phyloP scores from a whole-genome alignment of 2,797 vertebrate genomes.

The Manis crassicaudata region DNA sequence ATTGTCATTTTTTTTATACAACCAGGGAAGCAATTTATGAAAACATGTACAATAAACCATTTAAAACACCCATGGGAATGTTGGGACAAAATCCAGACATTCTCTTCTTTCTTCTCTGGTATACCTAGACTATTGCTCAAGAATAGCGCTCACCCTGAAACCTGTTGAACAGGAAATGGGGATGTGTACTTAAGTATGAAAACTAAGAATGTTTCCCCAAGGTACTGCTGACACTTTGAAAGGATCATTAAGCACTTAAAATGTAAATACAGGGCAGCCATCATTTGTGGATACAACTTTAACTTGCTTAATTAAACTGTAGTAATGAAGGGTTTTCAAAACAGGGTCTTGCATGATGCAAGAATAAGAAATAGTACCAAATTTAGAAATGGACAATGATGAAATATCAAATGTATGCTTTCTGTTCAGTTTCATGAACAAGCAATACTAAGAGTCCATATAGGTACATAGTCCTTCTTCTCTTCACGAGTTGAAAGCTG shows the following conservation, averaged over 20 bases:
- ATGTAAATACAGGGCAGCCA: slow-evolving; percentile 21
- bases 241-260: slow-evolving; percentile 26
- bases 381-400: not conserved
- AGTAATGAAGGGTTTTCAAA: slow-evolving; percentile 6
- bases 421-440: not conserved
- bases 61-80: not conserved
- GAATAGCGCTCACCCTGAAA: slow-evolving; percentile 29
- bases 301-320: slow-evolving; percentile 55
- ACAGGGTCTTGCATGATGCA: not conserved
- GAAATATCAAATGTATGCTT: not conserved
- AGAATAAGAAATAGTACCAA: not conserved
- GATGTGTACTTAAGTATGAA: slow-evolving; percentile 49
- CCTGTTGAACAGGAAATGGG: slow-evolving; percentile 64
- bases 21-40: not conserved
- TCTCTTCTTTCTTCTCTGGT: not conserved
- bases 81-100: not conserved
- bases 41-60: not conserved
- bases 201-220: slow-evolving; percentile 38
- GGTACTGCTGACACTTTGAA: not conserved
- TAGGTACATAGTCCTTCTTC: not conserved
- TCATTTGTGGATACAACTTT: not conserved
- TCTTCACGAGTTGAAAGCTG: not conserved
- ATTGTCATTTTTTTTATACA: not conserved
- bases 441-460: not conserved
- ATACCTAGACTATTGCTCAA: not conserved